Conservation (phyloP, 1,140 invertebrate genomes). For the Geopemphigus sp. region DNA sequence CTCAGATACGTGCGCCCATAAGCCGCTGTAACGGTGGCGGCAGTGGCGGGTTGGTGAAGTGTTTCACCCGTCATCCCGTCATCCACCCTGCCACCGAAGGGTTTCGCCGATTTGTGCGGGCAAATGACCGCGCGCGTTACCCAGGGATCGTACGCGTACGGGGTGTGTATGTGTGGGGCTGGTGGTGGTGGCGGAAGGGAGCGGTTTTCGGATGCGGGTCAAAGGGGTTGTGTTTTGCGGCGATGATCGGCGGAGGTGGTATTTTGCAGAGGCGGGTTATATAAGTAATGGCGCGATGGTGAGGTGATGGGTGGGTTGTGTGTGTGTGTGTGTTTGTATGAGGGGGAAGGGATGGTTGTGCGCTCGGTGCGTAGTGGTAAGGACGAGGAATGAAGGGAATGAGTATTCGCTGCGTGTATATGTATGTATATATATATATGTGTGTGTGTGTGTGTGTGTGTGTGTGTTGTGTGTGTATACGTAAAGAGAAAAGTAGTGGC, state of each 20-base stretch:
- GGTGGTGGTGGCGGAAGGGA: no score
- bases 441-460: neutral
- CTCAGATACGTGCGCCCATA: neutral
- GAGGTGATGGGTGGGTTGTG: slow-evolving; percentile 40
- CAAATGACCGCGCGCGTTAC: slow-evolving; percentile 43
- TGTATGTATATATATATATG: slow-evolving; percentile 23
- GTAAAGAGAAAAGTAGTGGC: slow-evolving; percentile 16
- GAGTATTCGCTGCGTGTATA: no score
- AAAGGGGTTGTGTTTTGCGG: slow-evolving; percentile 48
- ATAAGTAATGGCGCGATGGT: neutral
- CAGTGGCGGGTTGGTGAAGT: neutral
- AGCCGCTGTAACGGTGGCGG: neutral
- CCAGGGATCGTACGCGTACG: neutral
- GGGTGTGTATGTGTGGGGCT: no score
- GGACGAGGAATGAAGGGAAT: slow-evolving; percentile 22
- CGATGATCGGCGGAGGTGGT: neutral
- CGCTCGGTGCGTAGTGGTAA: no score
- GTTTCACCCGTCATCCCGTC: no score
- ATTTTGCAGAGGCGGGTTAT: neutral
- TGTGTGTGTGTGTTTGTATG: no score
- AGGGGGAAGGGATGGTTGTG: no score
- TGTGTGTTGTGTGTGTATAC: neutral
- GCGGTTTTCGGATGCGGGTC: slow-evolving; percentile 30
- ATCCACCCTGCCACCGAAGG: neutral
- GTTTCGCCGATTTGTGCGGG: slow-evolving; percentile 41